Percentiles rank a stretch among this genome's conserved stretches.
Evolutionary conservation across 1,140 invertebrate species (phyloP).

Genomic region (Lordiphosa mommai): DNA sequence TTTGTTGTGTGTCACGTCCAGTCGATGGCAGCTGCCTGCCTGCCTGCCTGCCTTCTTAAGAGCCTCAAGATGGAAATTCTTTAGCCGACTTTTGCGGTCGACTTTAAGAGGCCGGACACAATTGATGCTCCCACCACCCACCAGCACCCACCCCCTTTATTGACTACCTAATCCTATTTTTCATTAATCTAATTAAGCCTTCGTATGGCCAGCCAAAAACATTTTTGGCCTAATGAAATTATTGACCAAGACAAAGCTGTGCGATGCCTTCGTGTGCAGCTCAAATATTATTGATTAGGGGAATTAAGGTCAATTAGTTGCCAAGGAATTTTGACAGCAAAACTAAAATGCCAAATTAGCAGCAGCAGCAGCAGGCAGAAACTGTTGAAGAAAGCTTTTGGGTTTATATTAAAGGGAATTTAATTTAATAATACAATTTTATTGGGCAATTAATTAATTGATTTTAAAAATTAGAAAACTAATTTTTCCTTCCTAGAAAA

Average conservation of each 20-base stretch:
- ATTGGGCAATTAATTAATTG: too few species aligned
- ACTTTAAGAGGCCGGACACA: conserved; percentile 3
- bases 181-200: conserved; percentile 59
- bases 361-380: conserved; percentile 4
- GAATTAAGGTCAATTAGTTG: conserved; percentile 60
- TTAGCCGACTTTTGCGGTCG: conserved; percentile 11
- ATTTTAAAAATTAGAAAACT: too few species aligned
- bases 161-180: conserved; percentile 44
- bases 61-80: conserved; percentile 26
- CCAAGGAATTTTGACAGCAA: conserved; percentile 35
- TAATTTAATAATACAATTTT: too few species aligned
- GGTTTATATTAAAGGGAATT: too few species aligned
- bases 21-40: conserved; percentile 21
- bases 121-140: too few species aligned
- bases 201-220: conserved; percentile 21
- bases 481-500: too few species aligned
- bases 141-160: not conserved
- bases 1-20: conserved; percentile 63
- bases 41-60: too few species aligned
- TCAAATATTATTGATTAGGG: conserved; percentile 56
- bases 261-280: conserved; percentile 13
- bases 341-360: conserved; percentile 26
- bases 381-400: too few species aligned
- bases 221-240: conserved; percentile 55
- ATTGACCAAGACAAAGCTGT: conserved; percentile 33